A percentile compares a stretch with the other conserved stretches of the same genome.
Evolutionary conservation across 30 jellyfish, hydroid and myxozoan species (phyloP).

Genomic region (Aurelia sp.): DNA sequence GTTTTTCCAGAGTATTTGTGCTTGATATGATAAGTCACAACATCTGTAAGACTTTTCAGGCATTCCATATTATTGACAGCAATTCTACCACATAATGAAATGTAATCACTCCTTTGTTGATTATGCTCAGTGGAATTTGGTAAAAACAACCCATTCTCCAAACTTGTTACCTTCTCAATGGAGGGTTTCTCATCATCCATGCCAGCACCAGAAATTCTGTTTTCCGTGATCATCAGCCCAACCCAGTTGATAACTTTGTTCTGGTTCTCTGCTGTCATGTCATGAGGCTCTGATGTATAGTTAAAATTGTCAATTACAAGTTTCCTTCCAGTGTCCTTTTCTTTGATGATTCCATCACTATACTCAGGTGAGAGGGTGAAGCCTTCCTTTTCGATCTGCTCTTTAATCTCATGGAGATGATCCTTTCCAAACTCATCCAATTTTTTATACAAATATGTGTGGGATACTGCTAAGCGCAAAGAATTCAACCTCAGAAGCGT

Average conservation of each 20-base stretch:
- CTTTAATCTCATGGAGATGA: slow-evolving; percentile 6
- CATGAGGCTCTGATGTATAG: slow-evolving; percentile 27
- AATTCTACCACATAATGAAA: slow-evolving; percentile 16
- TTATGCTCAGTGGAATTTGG: slow-evolving; percentile 18
- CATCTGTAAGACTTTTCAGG: slow-evolving; percentile 13
- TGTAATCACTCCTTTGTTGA: slow-evolving; percentile 20
- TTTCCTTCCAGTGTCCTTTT: slow-evolving; percentile 4
- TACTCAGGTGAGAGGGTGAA: background rate
- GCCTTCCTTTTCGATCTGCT: slow-evolving; percentile 17
- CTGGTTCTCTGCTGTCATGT: slow-evolving; percentile 39
- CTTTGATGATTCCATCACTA: background rate
- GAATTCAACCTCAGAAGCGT: slow-evolving; percentile 39
- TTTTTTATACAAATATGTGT: slow-evolving; percentile 27
- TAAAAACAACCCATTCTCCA: slow-evolving; percentile 16
- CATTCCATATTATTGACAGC: slow-evolving; percentile 31
- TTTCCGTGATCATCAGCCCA: no score
- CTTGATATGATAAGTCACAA: slow-evolving; percentile 13
- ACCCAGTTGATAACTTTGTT: slow-evolving; percentile 22
- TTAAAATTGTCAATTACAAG: slow-evolving; percentile 13
- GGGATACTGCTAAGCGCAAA: slow-evolving; percentile 44
- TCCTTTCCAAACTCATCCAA: slow-evolving; percentile 53
- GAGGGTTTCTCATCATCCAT: slow-evolving; percentile 16
- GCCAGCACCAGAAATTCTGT: slow-evolving; percentile 33
- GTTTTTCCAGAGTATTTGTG: slow-evolving; percentile 1
- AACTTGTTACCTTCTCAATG: background rate